phyloP scores from a whole-genome alignment of 2,113 vertebrate species.

The Baryphthengus martii region DNA sequence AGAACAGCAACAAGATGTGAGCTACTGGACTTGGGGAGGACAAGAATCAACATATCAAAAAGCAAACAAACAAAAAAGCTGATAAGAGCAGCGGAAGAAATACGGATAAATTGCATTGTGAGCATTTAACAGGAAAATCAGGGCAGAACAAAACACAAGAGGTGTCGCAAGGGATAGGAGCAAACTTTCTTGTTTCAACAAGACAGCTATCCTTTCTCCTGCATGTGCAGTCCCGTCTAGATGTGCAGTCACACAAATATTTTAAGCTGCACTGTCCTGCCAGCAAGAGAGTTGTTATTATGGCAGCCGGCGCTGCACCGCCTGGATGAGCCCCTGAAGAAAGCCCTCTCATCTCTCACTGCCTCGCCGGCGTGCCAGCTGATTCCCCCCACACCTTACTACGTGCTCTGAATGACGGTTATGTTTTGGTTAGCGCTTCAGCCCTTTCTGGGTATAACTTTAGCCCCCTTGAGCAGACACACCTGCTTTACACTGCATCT shows the following conservation, averaged over 20 bases:
- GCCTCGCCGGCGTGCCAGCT: background rate
- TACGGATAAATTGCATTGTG: background rate
- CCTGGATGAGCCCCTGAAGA: slow-evolving; percentile 14
- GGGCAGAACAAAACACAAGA: background rate
- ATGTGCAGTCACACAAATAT: background rate
- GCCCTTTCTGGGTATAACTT: background rate
- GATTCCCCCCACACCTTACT: background rate
- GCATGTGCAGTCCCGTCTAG: background rate
- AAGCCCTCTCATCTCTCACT: background rate
- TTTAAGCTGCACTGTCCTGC: slow-evolving; percentile 11
- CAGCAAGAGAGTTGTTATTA: background rate
- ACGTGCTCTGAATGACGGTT: background rate
- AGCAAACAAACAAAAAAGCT: background rate
- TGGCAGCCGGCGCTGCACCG: background rate
- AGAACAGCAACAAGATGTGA: background rate
- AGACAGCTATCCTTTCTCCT: background rate
- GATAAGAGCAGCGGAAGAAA: background rate
- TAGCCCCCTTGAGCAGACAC: background rate
- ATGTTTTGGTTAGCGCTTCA: background rate
- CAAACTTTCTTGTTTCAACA: slow-evolving; percentile 24
- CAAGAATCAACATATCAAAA: background rate
- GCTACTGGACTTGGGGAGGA: background rate
- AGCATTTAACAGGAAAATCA: background rate
- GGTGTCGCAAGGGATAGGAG: background rate
- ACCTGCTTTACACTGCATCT: background rate